Evolutionary conservation across 2,113 vertebrate genomes (phyloP).

Genomic region (Podarcis muralis): DNA sequence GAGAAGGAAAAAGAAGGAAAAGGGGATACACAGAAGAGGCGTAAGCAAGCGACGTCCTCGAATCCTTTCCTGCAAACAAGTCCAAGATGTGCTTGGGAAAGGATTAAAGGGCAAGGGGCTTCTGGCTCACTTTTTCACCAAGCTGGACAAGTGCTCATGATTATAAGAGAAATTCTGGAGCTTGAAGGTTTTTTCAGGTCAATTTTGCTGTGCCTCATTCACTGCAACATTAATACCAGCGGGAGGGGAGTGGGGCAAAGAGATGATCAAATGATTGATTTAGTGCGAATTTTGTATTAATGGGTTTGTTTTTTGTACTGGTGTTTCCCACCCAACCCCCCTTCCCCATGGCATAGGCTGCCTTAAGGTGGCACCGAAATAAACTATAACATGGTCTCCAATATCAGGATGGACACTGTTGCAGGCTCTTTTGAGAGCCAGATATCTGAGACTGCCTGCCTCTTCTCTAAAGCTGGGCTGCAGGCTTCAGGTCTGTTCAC

Average conservation of each 20-base stretch:
- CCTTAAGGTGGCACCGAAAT: not conserved
- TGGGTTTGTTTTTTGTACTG: not conserved
- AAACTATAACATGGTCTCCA: not conserved
- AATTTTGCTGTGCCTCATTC: constrained; percentile 59
- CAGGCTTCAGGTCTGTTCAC: not conserved
- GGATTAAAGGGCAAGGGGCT: constrained; percentile 50
- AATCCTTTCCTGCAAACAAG: constrained; percentile 25
- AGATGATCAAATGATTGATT: constrained; percentile 28
- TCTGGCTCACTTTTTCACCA: constrained; percentile 37
- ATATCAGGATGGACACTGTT: not conserved
- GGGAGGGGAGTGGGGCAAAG: not conserved
- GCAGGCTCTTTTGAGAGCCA: rapidly evolving
- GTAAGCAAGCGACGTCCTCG: constrained; percentile 48
- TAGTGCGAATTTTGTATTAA: not conserved
- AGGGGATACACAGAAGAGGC: not conserved
- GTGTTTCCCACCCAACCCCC: not conserved
- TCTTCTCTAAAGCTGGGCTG: constrained; percentile 1
- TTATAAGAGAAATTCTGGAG: constrained; percentile 57
- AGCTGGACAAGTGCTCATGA: constrained; percentile 56
- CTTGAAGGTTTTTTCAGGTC: constrained; percentile 49
- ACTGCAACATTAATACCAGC: constrained; percentile 31
- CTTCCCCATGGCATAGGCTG: too few species aligned
- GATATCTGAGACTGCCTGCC: not conserved
- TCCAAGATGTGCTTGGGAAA: constrained; percentile 28
- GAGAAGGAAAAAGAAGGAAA: not conserved